phyloP scores from a whole-genome alignment of 1,140 invertebrate genomes.

The Bombus confusus region DNA sequence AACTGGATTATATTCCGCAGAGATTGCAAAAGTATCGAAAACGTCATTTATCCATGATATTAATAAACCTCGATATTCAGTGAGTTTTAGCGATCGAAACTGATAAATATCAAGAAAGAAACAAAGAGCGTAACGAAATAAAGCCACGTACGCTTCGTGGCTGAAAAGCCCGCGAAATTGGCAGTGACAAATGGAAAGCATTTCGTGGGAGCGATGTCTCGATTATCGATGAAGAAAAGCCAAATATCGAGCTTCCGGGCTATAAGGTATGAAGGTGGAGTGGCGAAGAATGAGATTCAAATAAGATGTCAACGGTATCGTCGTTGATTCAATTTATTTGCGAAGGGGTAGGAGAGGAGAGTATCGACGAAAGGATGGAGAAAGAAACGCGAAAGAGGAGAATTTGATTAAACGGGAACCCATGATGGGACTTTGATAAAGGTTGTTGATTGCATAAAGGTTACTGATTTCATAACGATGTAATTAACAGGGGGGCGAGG shows the following conservation, averaged over 20 bases:
- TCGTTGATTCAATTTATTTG: constrained; percentile 44
- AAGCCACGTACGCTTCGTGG: background rate
- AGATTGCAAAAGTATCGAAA: too few species aligned
- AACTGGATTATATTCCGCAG: too few species aligned
- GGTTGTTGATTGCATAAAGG: constrained; percentile 9
- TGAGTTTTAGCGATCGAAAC: background rate
- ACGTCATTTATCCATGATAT: too few species aligned
- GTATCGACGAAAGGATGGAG: constrained; percentile 31
- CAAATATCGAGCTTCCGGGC: background rate
- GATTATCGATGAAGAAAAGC: background rate
- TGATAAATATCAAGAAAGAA: background rate
- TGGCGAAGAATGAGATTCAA: constrained; percentile 28
- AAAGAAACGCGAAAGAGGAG: constrained; percentile 34
- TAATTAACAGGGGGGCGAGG: constrained; percentile 53
- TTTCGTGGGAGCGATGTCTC: too few species aligned
- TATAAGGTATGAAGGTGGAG: background rate
- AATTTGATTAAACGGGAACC: constrained; percentile 55
- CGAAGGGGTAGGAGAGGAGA: background rate
- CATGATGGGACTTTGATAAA: background rate
- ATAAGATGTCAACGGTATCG: constrained; percentile 42
- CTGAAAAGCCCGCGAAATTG: background rate
- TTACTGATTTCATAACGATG: constrained; percentile 61
- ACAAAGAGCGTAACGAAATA: too few species aligned
- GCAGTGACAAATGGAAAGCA: background rate
- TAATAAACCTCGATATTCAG: background rate